Evolutionary conservation across 2,888 invertebrate species (phyloP), one percentile per base, ranked within the genome.

Genomic region (Leucozona laternaria): DNA sequence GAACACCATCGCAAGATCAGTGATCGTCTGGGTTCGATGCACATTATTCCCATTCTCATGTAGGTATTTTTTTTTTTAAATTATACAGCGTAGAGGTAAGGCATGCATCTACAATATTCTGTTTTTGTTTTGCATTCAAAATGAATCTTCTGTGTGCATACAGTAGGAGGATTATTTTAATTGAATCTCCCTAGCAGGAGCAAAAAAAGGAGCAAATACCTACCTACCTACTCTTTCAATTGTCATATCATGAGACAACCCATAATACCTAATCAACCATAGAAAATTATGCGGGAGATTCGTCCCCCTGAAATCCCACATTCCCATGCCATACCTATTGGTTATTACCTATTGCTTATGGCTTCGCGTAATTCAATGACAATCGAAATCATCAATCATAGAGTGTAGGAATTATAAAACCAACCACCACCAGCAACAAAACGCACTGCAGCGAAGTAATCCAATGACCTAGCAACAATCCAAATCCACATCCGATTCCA

Each of bases 251-350:
- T 22, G 17, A 37, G 1, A 22, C 58, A 58, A 45, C 17, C 37
- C 40, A 64, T n/a, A 17, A 17, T n/a, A 34, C 17, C 17, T 15
- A 76, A 71, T 76, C 79, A 68, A 72, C 76, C 80, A 80, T 80
- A 55, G 76, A 55, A 76, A 72, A 85, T 80, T 77, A 80, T 85
- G 84, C 76, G 84, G 84, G 84, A 68, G 84, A 76, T 58, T 64
- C n/a, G 37, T 66, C 15, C 7, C 75, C 40, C 60, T 37, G 31
- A 64, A 79, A 64, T 17, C 17, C n/a, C 22, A 73, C 37, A 79
- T 84, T 84, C 84, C 75, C 80, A 80, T 84, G 71, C 37, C 48
- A 34, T 53, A 20, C 17, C 1, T n/a, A n/a, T n/a, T n/a, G n/a
- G n/a, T n/a, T n/a, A n/a, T n/a, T n/a, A n/a, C 0, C 0, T 58